Base-by-base conservation (phyloP, 1,140 invertebrate genomes). In the Aleiodes sp. region DNA sequence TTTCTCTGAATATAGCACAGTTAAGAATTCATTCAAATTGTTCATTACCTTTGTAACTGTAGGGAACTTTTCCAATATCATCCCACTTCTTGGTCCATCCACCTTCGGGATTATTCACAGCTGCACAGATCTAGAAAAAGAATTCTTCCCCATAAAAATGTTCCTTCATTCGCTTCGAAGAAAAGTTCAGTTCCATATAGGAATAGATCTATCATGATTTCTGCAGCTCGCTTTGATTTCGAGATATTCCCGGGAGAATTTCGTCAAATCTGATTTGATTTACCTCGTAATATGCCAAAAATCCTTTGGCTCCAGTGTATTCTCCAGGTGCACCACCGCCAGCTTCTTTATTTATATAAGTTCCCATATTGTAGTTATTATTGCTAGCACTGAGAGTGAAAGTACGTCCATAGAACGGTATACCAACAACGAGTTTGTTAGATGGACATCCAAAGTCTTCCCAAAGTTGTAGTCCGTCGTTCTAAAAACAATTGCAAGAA, bases 271-370 rank as follows among this genome's bases (percentile, higher is more conserved):
- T 41, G 19, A 39, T 39, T 9, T 29, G 28, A 10, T 24, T 77
- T 83, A 93, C 92, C 87, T 97, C 95, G 80, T 96, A 97, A 76
- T 97, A 98, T 70, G 94, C 89, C 76, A 94, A 89, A 79, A 95
- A 94, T 73, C 95, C 95, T 37, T 91, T 92, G 24, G 94, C 94
- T 65, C 92, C 91, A 0, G 95, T 97, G 76, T 94, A 96, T 0
- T 92, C 90, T 0, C 95, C 96, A 0, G 94, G 91, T 3, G 88
- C 87, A 0, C 96, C 95, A 33, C 95, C 94, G 0, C 93, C 94
- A 19, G 93, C 93, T 82, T 94, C 93, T 82, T 95, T 96, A 77
- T 94, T 94, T 71, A 95, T 94, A 75, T 93, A 94, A 9, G 94
- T 94, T 39, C 94, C 93, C 29, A 93, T 87, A 39, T 91, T 90